Percentiles rank a stretch among this genome's conserved stretches.
Conservation (phyloP, 2,888 invertebrate genomes). For the Synanthedon andrenaeformis region DNA sequence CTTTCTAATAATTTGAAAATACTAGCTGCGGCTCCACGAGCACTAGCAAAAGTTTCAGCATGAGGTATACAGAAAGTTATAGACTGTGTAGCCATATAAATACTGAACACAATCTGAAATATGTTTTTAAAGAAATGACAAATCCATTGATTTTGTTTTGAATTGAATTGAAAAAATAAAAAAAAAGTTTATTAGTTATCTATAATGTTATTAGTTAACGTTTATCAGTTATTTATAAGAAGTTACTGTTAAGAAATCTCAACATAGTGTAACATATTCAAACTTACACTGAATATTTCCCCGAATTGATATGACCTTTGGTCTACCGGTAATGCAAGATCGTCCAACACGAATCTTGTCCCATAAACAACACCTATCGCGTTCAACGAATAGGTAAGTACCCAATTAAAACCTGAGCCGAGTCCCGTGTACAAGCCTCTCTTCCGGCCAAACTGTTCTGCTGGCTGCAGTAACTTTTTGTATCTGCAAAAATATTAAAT, state of each 20-base stretch:
- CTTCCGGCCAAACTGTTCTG: constrained; percentile 72
- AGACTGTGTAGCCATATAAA: constrained; percentile 82
- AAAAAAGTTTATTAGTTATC: neutral
- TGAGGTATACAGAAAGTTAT: constrained; percentile 82
- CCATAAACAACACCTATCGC: constrained; percentile 85
- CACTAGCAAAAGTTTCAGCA: constrained; percentile 78
- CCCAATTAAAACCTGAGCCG: constrained; percentile 80
- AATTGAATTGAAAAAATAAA: neutral
- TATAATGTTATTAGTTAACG: no score
- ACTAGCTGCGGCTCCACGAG: constrained; percentile 78
- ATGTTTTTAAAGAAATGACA: neutral
- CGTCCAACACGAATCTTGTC: constrained; percentile 74
- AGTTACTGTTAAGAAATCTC: neutral
- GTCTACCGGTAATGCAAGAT: constrained; percentile 66
- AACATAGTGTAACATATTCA: no score
- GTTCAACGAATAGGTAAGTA: constrained; percentile 79
- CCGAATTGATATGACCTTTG: constrained; percentile 76
- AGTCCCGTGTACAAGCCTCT: constrained; percentile 77
- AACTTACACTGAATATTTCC: constrained; percentile 75
- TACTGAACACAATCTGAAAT: constrained; percentile 76
- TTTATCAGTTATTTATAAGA: neutral
- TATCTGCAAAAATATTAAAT: constrained; percentile 39
- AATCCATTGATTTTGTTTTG: no score
- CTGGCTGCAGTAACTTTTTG: constrained; percentile 68
- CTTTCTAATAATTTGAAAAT: constrained; percentile 81